Evolutionary conservation across 2,797 vertebrate genomes (phyloP).

Genomic region (Mus caroli): DNA sequence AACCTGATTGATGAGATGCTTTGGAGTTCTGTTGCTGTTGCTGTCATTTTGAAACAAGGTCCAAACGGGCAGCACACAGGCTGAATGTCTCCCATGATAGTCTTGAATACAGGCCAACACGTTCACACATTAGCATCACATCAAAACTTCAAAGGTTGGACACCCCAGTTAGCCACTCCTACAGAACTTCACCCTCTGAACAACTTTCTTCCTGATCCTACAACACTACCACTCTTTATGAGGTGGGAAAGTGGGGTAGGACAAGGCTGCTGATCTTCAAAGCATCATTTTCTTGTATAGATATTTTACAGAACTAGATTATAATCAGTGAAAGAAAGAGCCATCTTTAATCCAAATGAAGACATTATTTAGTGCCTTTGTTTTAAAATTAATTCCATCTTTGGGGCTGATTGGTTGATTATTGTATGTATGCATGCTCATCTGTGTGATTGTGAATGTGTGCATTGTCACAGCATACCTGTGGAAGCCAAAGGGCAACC

Average conservation of each 20-base stretch:
- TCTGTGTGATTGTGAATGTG: too few species aligned
- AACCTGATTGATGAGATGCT: background rate
- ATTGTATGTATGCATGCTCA: background rate
- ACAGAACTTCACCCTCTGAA: background rate
- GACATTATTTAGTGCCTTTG: background rate
- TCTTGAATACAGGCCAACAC: background rate
- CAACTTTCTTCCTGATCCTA: background rate
- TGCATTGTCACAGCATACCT: background rate
- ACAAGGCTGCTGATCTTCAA: background rate
- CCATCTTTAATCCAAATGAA: background rate
- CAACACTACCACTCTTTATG: fast-evolving
- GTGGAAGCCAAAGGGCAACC: background rate
- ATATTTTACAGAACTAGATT: background rate
- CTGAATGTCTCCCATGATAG: background rate
- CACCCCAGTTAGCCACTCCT: background rate
- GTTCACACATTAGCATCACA: background rate
- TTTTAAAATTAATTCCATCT: background rate
- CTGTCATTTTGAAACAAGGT: background rate
- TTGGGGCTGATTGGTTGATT: background rate
- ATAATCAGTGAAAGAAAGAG: background rate
- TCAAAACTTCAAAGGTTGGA: background rate
- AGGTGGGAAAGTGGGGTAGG: fast-evolving
- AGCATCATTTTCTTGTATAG: background rate
- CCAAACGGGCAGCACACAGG: background rate
- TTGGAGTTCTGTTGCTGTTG: background rate